Evolutionary conservation across 2,888 invertebrate genomes (phyloP).

Genomic region (Thymelicus acteon): DNA sequence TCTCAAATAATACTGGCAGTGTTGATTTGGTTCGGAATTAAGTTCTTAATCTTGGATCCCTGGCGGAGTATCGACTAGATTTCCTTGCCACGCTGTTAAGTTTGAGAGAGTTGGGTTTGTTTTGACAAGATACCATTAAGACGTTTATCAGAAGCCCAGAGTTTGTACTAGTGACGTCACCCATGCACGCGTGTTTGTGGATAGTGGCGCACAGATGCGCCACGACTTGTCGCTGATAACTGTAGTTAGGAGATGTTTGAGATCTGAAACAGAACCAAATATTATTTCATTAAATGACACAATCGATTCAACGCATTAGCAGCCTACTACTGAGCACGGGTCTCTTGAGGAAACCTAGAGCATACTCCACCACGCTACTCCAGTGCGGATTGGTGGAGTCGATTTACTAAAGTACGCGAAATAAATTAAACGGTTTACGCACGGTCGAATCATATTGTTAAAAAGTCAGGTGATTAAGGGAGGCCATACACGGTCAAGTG

Average conservation of each 20-base stretch:
- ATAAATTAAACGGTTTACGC: too few species aligned
- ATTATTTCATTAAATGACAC: background rate
- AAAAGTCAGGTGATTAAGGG: too few species aligned
- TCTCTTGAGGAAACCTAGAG: too few species aligned
- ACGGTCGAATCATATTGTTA: too few species aligned
- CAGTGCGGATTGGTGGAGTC: too few species aligned
- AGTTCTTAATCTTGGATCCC: slow-evolving; percentile 86
- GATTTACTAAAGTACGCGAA: background rate
- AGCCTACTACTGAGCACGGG: too few species aligned
- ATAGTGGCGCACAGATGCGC: slow-evolving; percentile 60
- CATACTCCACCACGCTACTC: too few species aligned
- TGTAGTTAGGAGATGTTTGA: background rate
- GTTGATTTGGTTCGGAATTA: slow-evolving; percentile 61
- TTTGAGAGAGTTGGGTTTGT: slow-evolving; percentile 79
- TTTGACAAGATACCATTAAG: slow-evolving; percentile 85
- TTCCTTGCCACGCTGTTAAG: slow-evolving; percentile 80
- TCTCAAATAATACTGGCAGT: slow-evolving; percentile 22
- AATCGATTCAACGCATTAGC: too few species aligned
- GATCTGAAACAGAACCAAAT: slow-evolving; percentile 18
- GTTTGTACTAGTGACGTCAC: slow-evolving; percentile 56
- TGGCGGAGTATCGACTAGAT: slow-evolving; percentile 79
- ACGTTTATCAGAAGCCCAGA: slow-evolving; percentile 59
- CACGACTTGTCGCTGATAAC: slow-evolving; percentile 48
- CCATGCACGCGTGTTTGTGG: slow-evolving; percentile 68
- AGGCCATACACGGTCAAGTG: too few species aligned